Evolutionary conservation across 2,113 vertebrate genomes (phyloP).

Genomic region (Mobula hypostoma): DNA sequence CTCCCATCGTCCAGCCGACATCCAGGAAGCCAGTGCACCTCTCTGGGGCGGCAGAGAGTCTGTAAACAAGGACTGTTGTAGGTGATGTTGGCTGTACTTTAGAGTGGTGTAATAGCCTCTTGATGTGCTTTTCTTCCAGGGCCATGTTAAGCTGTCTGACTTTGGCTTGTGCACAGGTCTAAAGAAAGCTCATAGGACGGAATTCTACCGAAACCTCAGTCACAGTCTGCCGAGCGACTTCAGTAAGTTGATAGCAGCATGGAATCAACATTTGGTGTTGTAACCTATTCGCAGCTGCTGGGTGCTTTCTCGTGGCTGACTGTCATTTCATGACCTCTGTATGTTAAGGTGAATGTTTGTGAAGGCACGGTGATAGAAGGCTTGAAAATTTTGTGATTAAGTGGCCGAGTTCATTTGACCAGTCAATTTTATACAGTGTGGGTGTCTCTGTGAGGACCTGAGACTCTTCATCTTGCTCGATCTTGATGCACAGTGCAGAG

Average conservation of each 20-base stretch:
- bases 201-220: constrained; percentile 94
- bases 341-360: neutral
- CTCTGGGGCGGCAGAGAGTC: neutral
- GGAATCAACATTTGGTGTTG: neutral
- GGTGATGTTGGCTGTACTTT: too few species aligned
- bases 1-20: neutral
- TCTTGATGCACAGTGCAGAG: neutral
- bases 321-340: neutral
- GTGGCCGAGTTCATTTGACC: too few species aligned
- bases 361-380: neutral
- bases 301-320: too few species aligned
- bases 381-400: neutral
- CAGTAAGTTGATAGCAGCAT: constrained; percentile 64
- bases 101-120: neutral
- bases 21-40: neutral
- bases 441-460: too few species aligned
- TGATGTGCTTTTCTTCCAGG: constrained; percentile 54
- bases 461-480: neutral
- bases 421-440: too few species aligned
- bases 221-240: constrained; percentile 93
- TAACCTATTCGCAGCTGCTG: too few species aligned
- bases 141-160: constrained; percentile 93
- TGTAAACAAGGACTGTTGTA: neutral
- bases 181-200: constrained; percentile 92
- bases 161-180: constrained; percentile 94